Evolutionary conservation across 2,888 invertebrate genomes (phyloP), one percentile per base, ranked within the genome.

Genomic region (Trimorus sp.): DNA sequence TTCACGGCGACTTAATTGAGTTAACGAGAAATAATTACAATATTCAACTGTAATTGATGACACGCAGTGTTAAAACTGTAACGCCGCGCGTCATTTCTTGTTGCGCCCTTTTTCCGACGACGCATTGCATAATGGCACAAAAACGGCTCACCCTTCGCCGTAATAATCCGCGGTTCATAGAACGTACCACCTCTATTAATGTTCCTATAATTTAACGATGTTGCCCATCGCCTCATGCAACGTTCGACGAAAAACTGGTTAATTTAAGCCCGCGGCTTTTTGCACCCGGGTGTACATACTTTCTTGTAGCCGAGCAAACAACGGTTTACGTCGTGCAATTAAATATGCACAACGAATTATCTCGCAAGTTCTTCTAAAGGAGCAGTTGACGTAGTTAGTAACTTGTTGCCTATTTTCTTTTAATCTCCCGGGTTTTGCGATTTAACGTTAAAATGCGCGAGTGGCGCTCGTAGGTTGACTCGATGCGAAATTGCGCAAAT

Each of bases 141-240:
- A 48, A 54, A 26, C 11, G 45, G 37, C 53, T 48, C 74, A 15
- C 65, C 12, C 59, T 36, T 48, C 51, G 51, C 15, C 36, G 59
- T 71, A 62, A 71, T 71, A 45, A 54, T 53, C 53, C 7, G n/a
- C 40, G 42, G 8, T 69, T 69, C 58, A 38, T 59, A 37, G 49
- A 49, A 58, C 37, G 56, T 14, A 16, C 66, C 14, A 45, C 38
- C 38, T 42, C 42, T 26, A 53, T 59, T 60, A 49, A 70, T 38
- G 70, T 70, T 70, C 26, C 51, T 58, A 60, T 42, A 70, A 70
- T 70, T 60, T 53, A 53, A 70, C 9, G 14, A 42, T 16, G 15
- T 37, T 48, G 45, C 9, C 12, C 45, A 14, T 66, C 38, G 42
- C 15, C 16, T 53, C 40, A 38, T 53, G 38, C 11, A 40, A 38